Evolutionary conservation across 2,113 vertebrate genomes (phyloP).

Genomic region (Coryphaenoides rupestris): DNA sequence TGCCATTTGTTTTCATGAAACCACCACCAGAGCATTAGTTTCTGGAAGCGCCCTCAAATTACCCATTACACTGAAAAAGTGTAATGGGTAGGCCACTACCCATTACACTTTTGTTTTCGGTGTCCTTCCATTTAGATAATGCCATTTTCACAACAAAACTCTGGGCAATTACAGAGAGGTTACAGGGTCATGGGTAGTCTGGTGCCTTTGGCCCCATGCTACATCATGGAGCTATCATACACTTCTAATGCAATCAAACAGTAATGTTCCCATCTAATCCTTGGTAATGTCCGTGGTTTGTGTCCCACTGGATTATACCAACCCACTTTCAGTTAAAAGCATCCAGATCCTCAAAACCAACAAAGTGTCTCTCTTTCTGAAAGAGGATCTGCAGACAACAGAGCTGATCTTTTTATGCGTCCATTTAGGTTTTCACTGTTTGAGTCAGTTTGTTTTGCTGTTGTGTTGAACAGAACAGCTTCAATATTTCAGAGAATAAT

Average conservation of each 20-base stretch:
- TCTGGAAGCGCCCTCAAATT: constrained; percentile 26
- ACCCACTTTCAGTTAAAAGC: constrained; percentile 63
- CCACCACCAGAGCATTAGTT: constrained; percentile 1
- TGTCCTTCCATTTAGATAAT: constrained; percentile 65
- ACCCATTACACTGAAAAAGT: constrained; percentile 23
- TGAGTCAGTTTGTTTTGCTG: too few species aligned
- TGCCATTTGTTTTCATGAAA: constrained; percentile 24
- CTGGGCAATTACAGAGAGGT: constrained; percentile 71
- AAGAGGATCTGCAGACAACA: too few species aligned
- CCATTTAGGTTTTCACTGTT: too few species aligned
- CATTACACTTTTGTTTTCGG: constrained; percentile 40
- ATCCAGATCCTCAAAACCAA: constrained; percentile 39
- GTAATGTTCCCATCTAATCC: constrained; percentile 65
- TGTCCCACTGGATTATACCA: constrained; percentile 62
- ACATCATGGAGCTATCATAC: constrained; percentile 65
- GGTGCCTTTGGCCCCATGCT: constrained; percentile 63
- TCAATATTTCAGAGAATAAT: too few species aligned
- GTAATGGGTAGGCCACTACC: constrained; percentile 10
- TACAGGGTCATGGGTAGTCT: constrained; percentile 55
- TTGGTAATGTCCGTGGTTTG: constrained; percentile 53
- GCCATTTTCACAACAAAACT: constrained; percentile 65
- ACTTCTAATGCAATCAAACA: constrained; percentile 68
- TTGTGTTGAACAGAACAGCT: too few species aligned
- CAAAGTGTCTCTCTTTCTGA: too few species aligned
- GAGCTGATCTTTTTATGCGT: too few species aligned